These are phyloP conservation scores for Megalops atlanticus DNA, from an alignment of 2,113 vertebrate genomes.

Conservation along the genomic window DNA sequence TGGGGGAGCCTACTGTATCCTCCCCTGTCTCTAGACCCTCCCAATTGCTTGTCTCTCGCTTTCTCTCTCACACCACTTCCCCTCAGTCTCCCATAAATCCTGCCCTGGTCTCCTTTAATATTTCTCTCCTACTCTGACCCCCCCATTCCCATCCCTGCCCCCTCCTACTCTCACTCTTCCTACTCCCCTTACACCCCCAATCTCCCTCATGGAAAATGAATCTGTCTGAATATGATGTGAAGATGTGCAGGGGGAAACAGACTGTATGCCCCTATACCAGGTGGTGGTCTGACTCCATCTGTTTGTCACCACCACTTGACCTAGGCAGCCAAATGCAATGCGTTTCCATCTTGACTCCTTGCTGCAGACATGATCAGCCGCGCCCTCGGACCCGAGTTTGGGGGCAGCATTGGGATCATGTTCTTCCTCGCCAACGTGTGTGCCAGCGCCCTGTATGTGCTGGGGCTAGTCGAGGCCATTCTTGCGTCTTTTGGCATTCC, in stretches of 20 bases:
- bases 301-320: too few relatives aligned
- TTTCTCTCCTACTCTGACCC: background rate
- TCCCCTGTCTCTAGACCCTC: slow-evolving; percentile 27
- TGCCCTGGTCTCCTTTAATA: background rate
- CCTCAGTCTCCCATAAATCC: too few relatives aligned
- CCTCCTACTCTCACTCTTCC: too few relatives aligned
- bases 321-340: background rate
- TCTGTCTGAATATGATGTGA: too few relatives aligned
- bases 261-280: too few relatives aligned
- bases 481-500: slow-evolving; percentile 78
- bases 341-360: slow-evolving; percentile 51
- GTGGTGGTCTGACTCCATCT: too few relatives aligned
- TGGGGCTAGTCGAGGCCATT: slow-evolving; percentile 86
- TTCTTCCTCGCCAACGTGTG: slow-evolving; percentile 91
- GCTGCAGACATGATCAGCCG: slow-evolving; percentile 90
- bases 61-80: background rate
- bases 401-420: slow-evolving; percentile 89
- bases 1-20: slow-evolving; percentile 91
- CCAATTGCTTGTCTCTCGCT: background rate
- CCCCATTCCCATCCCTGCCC: background rate
- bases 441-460: slow-evolving; percentile 80
- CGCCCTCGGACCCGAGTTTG: slow-evolving; percentile 87
- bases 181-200: too few relatives aligned
- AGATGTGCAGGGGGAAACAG: too few relatives aligned
- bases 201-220: too few relatives aligned